Evolutionary conservation across 1,140 invertebrate genomes (phyloP).

Genomic region (Nilaparvata lugens): DNA sequence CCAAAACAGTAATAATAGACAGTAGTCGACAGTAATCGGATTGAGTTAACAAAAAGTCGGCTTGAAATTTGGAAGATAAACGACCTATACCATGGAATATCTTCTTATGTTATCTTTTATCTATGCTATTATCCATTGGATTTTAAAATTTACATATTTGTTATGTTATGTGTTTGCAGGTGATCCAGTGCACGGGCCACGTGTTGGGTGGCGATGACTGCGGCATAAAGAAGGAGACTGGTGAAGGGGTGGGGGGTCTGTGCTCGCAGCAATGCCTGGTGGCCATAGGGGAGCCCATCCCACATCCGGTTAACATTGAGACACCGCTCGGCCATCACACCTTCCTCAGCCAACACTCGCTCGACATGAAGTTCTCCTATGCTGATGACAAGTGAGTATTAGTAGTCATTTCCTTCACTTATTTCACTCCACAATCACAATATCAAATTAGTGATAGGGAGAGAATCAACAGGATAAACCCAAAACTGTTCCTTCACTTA

Average conservation of each 20-base stretch:
- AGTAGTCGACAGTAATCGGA: no score
- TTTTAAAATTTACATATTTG: not conserved
- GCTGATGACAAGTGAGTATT: conserved; percentile 81
- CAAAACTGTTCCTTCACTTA: no score
- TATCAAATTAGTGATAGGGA: no score
- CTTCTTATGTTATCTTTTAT: no score
- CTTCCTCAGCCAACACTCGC: conserved; percentile 81
- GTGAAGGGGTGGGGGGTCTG: not conserved
- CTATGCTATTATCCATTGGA: no score
- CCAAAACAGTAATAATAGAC: no score
- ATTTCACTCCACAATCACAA: no score
- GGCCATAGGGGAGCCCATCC: conserved; percentile 77
- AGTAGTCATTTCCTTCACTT: no score
- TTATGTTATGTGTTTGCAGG: conserved; percentile 48
- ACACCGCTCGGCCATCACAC: conserved; percentile 77
- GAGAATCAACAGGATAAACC: no score
- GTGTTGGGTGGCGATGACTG: conserved; percentile 42
- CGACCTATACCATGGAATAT: no score
- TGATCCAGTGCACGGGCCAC: conserved; percentile 79
- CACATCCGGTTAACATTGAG: conserved; percentile 88
- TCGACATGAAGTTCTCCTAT: conserved; percentile 91
- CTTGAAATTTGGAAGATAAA: no score
- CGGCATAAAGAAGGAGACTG: conserved; percentile 9
- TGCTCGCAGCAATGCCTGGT: conserved; percentile 46
- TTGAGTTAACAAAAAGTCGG: no score